Evolutionary conservation across 2,888 invertebrate genomes (phyloP), one percentile per base, ranked within the genome.

Genomic region (Acleris holmiana): DNA sequence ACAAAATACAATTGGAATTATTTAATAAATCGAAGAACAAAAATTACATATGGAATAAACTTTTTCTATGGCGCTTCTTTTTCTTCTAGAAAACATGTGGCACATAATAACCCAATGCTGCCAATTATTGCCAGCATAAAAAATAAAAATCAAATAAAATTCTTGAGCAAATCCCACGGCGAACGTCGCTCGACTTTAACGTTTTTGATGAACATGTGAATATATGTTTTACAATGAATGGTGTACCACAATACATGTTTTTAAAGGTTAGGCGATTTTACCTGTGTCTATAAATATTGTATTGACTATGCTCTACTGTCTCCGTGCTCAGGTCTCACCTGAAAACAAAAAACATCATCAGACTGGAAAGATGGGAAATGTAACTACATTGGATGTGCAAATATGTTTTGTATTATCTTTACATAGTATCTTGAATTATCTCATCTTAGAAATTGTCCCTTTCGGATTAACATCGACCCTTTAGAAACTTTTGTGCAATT

Each of bases 241-340:
- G 17, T 44, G 18, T 44, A 65, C 46, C 58, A 47, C 57, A 44
- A 58, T 49, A 41, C 46, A 60, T 58, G 64, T 60, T 49, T 55
- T 55, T 60, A 65, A 19, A 53, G 51, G 15, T 66, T 44, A 61
- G 56, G 64, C 67, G 61, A 72, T 71, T 67, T 66, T 66, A 60
- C 70, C 55, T 68, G 59, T 69, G 55, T 71, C 83, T 85, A 96
- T 94, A 96, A 96, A 63, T 66, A 61, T 65, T 65, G 62, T 50
- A 65, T 70, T 67, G 66, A 68, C 68, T 69, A 68, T 63, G 51
- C 48, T 46, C 44, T 65, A 59, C 49, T 63, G 53, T 54, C 47
- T 61, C 47, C 35, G 46, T 46, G 60, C 50, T 53, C 54, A 48
- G 23, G 55, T 68, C 35, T 35, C 66, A 69, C 48, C 73, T 73